Base-by-base conservation (phyloP, 2,797 vertebrate genomes). In the Poecile montanus region DNA sequence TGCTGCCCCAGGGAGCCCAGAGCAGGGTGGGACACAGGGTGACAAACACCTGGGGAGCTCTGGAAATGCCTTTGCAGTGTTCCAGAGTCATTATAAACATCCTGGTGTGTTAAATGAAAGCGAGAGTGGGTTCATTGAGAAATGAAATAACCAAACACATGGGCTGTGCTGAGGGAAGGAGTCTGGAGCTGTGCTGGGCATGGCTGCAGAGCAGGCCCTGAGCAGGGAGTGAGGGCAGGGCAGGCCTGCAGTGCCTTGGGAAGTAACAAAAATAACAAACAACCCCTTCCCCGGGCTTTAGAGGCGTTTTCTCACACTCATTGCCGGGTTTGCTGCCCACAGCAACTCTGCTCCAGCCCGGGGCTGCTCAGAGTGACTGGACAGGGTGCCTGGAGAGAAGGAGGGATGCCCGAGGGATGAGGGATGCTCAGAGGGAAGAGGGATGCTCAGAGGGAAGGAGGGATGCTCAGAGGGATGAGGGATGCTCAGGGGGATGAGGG, bases 161-260 rank as follows among this genome's bases (percentile, higher is more conserved):
- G 47, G 72, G 40, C 67, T 88, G 36, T 11, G 34, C 40, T 51
- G 26, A 71, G 14, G 17, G 13, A n/a, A 57, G 23, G 1, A 36
- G 74, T 0, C 3, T 7, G 2, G 53, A 45, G 85, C 65, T 42
- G 8, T 15, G 60, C 57, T 9, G 63, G 0, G 8, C 38, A 2
- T 0, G 5, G 38, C 38, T 38, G 38, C 38, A 38, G 38, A 38
- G 38, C 38, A 38, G 38, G 38, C 11, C 38, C 38, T 38, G 38
- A 38, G 38, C 38, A 38, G 38, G 11, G 11, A 58, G 62, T 0
- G 2, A 18, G 53, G 0, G 3, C 0, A 1, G 73, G 45, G 42
- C 53, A 2, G 61, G 6, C 7, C 30, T 3, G 38, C 38, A 38
- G 38, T 38, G 25, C 6, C 4, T 54, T 18, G 47, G 47, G 32